Percentiles rank a stretch among this genome's conserved stretches.
Conservation (phyloP, 2,888 invertebrate genomes). For the Gymnosoma rotundatum region DNA sequence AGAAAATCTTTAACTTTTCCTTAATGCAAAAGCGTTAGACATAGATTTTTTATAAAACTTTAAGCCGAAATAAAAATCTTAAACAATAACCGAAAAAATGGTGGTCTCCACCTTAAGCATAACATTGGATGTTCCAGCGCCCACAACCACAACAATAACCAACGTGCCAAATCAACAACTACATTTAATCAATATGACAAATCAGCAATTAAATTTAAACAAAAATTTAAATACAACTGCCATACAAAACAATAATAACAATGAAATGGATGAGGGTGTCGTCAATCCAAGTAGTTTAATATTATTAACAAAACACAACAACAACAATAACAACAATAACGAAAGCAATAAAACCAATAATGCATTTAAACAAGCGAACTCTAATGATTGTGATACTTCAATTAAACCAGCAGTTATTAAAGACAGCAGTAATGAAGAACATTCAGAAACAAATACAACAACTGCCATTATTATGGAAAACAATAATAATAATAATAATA, state of each 20-base stretch:
- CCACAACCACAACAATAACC: constrained; percentile 13
- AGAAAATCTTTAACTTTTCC: no score
- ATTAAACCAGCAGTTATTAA: constrained; percentile 61
- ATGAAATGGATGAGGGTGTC: constrained; percentile 38
- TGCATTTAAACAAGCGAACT: constrained; percentile 48
- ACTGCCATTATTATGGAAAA: constrained; percentile 23
- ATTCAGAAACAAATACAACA: constrained; percentile 29
- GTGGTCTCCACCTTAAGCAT: constrained; percentile 79
- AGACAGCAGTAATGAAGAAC: constrained; percentile 41
- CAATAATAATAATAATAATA: constrained; percentile 48
- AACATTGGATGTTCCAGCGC: constrained; percentile 73
- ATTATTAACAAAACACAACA: constrained; percentile 50
- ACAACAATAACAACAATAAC: constrained; percentile 50
- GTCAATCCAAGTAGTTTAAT: constrained; percentile 42
- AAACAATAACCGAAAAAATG: constrained; percentile 72
- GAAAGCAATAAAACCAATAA: constrained; percentile 59
- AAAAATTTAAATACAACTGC: constrained; percentile 37
- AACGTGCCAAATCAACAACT: constrained; percentile 46
- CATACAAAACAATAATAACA: constrained; percentile 34
- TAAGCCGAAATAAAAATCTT: constrained; percentile 21
- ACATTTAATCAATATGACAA: constrained; percentile 35
- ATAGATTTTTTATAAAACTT: not conserved
- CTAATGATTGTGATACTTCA: constrained; percentile 65
- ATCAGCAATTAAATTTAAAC: constrained; percentile 30
- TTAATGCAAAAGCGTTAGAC: no score